These are phyloP conservation scores for Myotis planiceps DNA, from an alignment of 2,797 vertebrate species.

Conservation along the genomic window DNA sequence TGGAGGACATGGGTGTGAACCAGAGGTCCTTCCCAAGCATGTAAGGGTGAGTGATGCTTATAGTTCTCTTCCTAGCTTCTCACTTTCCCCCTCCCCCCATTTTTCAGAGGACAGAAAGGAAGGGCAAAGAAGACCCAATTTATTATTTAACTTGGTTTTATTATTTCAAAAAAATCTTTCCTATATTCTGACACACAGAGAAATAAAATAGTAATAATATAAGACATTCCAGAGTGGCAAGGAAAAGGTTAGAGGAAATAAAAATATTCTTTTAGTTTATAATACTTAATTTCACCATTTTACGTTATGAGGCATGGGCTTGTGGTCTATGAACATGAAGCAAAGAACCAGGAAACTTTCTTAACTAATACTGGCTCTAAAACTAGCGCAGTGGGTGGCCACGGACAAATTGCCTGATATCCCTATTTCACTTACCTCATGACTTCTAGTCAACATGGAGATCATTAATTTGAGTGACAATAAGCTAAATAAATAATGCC, in stretches of 20 bases:
- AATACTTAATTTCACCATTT: conserved; percentile 45
- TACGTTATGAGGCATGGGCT: conserved; percentile 9
- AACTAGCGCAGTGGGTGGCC: conserved; percentile 51
- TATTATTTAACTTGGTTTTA: not conserved
- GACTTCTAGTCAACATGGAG: not conserved
- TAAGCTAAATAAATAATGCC: conserved; percentile 56
- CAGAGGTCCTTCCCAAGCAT: not conserved
- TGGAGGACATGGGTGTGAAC: not conserved
- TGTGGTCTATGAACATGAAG: conserved; percentile 49
- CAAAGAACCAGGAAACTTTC: not conserved
- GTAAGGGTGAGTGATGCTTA: not conserved
- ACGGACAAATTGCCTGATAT: not conserved
- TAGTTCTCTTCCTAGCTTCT: not conserved
- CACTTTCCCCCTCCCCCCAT: not conserved
- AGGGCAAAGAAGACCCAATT: not conserved
- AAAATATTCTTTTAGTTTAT: conserved; percentile 34
- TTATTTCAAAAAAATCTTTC: conserved; percentile 13
- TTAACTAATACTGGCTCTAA: conserved; percentile 16
- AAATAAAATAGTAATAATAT: not conserved
- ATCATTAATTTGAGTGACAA: conserved; percentile 27
- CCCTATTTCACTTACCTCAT: conserved; percentile 13
- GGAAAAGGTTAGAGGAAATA: conserved; percentile 16
- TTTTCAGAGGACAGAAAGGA: not conserved
- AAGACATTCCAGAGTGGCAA: conserved; percentile 25
- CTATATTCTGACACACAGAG: not conserved